phyloP scores from a whole-genome alignment of 2,888 invertebrate species.

The Spodoptera picta region DNA sequence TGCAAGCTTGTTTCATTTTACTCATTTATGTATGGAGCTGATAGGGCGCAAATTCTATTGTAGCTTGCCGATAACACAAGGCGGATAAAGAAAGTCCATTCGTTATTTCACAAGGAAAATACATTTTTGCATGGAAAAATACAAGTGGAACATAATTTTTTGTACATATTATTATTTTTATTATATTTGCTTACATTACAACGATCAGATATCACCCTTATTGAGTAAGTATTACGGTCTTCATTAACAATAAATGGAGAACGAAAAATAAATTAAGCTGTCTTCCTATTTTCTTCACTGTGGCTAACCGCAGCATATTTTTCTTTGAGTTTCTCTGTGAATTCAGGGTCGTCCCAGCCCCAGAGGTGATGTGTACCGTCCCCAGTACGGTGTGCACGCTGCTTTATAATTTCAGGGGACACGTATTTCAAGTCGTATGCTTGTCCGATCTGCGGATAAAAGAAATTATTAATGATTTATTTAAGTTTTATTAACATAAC shows the following conservation, averaged over 20 bases:
- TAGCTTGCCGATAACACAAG: slow-evolving; percentile 5
- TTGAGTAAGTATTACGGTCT: slow-evolving; percentile 38
- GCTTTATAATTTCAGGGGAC: slow-evolving; percentile 89
- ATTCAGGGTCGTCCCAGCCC: slow-evolving; percentile 92
- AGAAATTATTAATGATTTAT: background rate
- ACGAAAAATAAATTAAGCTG: slow-evolving; percentile 55
- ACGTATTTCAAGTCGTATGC: slow-evolving; percentile 94
- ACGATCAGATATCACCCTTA: slow-evolving; percentile 17
- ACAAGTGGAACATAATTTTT: background rate
- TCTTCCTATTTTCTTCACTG: slow-evolving; percentile 61
- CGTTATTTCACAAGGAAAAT: too few species aligned
- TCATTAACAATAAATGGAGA: slow-evolving; percentile 34
- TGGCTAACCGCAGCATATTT: slow-evolving; percentile 72
- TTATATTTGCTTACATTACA: background rate
- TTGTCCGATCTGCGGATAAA: slow-evolving; percentile 89
- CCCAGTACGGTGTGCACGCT: slow-evolving; percentile 90
- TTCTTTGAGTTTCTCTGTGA: slow-evolving; percentile 82
- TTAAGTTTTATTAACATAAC: too few species aligned
- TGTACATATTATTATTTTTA: background rate
- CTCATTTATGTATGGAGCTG: slow-evolving; percentile 42
- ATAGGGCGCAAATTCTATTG: slow-evolving; percentile 30
- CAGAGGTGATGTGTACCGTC: slow-evolving; percentile 91
- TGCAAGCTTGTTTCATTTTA: slow-evolving; percentile 65
- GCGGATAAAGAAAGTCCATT: too few species aligned
- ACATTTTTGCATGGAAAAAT: too few species aligned